phyloP scores from a whole-genome alignment of 2,888 invertebrate species.

The Macrophya alboannulata region DNA sequence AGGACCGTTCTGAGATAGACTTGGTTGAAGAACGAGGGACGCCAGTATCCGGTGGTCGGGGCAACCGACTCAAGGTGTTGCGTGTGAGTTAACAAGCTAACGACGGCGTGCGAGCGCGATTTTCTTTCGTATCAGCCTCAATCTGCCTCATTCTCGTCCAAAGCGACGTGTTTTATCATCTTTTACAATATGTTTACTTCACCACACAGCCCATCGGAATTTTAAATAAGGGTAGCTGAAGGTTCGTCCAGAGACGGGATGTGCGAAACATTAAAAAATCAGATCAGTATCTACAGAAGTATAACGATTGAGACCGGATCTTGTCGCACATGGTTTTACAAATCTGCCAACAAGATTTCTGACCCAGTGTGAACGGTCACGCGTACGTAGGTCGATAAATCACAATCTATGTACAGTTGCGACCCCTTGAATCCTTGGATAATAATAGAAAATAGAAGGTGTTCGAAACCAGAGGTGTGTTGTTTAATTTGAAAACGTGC shows the following conservation, averaged over 20 bases:
- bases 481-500: background rate
- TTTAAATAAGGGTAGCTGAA: background rate
- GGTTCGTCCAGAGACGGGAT: background rate
- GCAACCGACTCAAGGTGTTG: constrained; percentile 71
- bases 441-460: background rate
- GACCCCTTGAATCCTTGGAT: too few species aligned
- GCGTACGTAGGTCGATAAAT: background rate
- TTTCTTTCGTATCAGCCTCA: constrained; percentile 79
- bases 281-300: background rate
- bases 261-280: background rate
- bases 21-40: constrained; percentile 60
- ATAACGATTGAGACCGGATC: background rate
- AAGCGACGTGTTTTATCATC: constrained; percentile 16
- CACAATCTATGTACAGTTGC: too few species aligned
- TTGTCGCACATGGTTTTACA: constrained; percentile 14
- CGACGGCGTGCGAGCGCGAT: constrained; percentile 79
- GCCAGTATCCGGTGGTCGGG: constrained; percentile 77
- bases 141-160: constrained; percentile 72
- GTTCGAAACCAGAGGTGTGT: background rate
- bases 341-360: constrained; percentile 26
- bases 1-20: constrained; percentile 61
- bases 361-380: background rate
- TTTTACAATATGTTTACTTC: background rate
- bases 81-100: constrained; percentile 80
- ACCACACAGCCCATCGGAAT: background rate